Percentiles rank a stretch among this genome's conserved stretches.
Conservation (phyloP, 2,797 vertebrate species). For the Danio albolineatus region DNA sequence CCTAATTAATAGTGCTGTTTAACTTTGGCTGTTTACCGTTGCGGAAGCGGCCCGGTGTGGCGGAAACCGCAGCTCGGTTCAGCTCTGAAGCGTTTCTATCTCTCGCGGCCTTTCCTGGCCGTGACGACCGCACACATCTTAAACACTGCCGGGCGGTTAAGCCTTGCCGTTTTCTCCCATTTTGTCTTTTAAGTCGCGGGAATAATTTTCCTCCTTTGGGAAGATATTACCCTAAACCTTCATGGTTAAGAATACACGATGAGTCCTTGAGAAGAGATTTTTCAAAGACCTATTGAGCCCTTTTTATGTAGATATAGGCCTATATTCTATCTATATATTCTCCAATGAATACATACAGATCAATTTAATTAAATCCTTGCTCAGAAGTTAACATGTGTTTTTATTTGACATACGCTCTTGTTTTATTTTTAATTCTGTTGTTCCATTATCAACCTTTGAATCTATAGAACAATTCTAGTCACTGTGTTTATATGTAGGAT, state of each 20-base stretch:
- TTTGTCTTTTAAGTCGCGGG: constrained; percentile 78
- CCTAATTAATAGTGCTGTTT: constrained; percentile 89
- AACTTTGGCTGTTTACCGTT: constrained; percentile 78
- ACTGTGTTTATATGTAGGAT: too few species aligned
- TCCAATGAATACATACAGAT: neutral
- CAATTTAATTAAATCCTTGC: too few species aligned
- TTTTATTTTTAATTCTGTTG: too few species aligned
- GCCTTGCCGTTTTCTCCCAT: constrained; percentile 22
- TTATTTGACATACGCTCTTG: too few species aligned
- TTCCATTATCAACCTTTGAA: too few species aligned
- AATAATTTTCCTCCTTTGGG: constrained; percentile 80
- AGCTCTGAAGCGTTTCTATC: constrained; percentile 79
- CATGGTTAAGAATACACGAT: constrained; percentile 68
- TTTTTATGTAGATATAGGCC: neutral
- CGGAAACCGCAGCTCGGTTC: constrained; percentile 71
- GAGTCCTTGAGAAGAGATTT: constrained; percentile 37
- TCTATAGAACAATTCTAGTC: too few species aligned
- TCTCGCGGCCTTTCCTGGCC: constrained; percentile 72
- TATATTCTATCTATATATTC: neutral
- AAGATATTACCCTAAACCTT: constrained; percentile 79
- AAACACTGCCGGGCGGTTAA: constrained; percentile 70
- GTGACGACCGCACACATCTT: constrained; percentile 81
- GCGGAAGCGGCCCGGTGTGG: constrained; percentile 81
- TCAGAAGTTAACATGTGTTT: too few species aligned
- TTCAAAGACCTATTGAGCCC: constrained; percentile 13